Percentiles rank a stretch among this genome's conserved stretches.
phyloP scores from a whole-genome alignment of 2,888 invertebrate genomes.

The Agonopterix heracliana region DNA sequence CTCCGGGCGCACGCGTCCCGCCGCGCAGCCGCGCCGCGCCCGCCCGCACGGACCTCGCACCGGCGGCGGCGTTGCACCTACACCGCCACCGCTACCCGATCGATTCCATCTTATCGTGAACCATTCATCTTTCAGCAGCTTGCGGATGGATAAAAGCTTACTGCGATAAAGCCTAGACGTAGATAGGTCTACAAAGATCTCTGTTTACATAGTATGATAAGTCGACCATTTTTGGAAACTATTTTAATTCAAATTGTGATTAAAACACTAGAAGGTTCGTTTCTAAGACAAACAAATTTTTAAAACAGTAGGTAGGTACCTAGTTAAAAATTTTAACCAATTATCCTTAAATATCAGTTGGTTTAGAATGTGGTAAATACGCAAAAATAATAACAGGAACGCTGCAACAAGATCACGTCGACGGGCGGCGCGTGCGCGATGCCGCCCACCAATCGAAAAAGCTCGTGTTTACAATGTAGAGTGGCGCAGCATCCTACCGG shows the following conservation, averaged over 20 bases:
- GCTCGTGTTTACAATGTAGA: constrained; percentile 69
- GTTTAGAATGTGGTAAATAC: background rate
- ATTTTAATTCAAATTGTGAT: no score
- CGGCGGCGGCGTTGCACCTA: constrained; percentile 15
- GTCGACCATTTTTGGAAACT: no score
- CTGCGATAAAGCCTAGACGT: no score
- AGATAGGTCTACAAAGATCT: no score
- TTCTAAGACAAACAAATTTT: no score
- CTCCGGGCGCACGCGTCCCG: constrained; percentile 44
- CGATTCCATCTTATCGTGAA: constrained; percentile 24
- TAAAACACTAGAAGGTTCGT: no score
- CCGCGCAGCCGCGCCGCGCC: constrained; percentile 38
- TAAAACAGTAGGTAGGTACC: no score
- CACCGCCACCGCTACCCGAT: constrained; percentile 39
- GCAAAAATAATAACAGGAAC: background rate
- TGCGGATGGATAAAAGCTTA: no score
- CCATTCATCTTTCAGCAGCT: background rate
- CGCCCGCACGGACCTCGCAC: constrained; percentile 15
- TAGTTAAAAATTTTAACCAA: no score
- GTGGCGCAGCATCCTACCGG: constrained; percentile 52
- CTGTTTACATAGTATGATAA: no score
- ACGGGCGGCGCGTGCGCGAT: constrained; percentile 45
- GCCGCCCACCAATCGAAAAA: constrained; percentile 63
- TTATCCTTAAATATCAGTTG: no score
- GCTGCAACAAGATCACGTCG: constrained; percentile 32